Evolutionary conservation across 2,797 vertebrate genomes (phyloP), one percentile per base, ranked within the genome.

Genomic region (Bradypodion ventrale): DNA sequence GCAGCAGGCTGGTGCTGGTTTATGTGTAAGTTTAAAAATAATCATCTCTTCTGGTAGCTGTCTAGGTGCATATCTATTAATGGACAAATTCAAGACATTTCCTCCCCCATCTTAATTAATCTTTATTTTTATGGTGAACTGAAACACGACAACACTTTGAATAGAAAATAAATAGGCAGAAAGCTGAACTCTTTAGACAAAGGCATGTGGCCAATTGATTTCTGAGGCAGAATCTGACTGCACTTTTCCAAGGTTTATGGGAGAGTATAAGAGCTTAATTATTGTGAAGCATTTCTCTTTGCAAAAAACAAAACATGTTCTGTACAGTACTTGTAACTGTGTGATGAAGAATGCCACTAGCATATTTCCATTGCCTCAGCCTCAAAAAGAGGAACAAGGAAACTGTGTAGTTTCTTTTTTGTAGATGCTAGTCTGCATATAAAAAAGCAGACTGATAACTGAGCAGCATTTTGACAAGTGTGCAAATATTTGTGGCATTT

Each of bases 351-450:
- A 23, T 2, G 23, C 70, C 80, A 72, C 89, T 89, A n/a, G 13
- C 62, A 86, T 86, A 78, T 90, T 96, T 96, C 95, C 96, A 94
- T 78, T 93, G 82, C 62, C 85, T 84, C 86, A 23, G 87, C 68
- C 32, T 0, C 0, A 88, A 93, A 95, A 94, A 96, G 94, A 91
- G 94, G 96, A 97, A 96, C 91, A 2, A 91, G 89, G 87, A 73
- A 44, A 15, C 0, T 25, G 81, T 37, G 85, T 85, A 87, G 83
- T 87, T 85, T 73, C 87, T 90, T 77, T 44, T 46, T 72, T 90
- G 81, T 75, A 75, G 91, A 89, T 9, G 70, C 44, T 46, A 74
- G 82, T 0, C 7, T 7, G 9, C 60, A 85, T 81, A 40, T 68
- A 16, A 52, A 8, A 77, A 40, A 85, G 80, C 79, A 3, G 7